These are phyloP conservation scores for Serrognathus titanus DNA, from an alignment of 2,888 invertebrate species.

Conservation along the genomic window DNA sequence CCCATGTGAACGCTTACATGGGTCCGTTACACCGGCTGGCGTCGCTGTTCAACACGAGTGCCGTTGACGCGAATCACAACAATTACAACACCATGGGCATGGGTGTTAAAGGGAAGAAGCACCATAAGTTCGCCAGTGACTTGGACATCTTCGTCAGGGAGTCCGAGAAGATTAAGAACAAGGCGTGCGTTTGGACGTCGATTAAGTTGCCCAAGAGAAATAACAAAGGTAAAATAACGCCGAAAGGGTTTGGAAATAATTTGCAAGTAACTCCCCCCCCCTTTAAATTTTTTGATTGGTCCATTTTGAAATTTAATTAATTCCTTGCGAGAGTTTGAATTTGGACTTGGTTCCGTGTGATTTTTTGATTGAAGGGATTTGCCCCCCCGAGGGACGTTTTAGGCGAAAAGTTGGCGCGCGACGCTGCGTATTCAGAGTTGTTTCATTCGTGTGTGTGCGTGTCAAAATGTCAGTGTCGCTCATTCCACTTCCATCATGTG, in stretches of 20 bases:
- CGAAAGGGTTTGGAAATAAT: too few species aligned
- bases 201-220: conserved; percentile 53
- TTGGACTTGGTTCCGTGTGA: too few species aligned
- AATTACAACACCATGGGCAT: conserved; percentile 28
- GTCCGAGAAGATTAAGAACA: conserved; percentile 48
- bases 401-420: too few species aligned
- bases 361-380: too few species aligned
- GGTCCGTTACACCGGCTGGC: conserved; percentile 61
- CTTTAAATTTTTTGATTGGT: too few species aligned
- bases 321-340: too few species aligned
- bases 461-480: conserved; percentile 14
- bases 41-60: conserved; percentile 57
- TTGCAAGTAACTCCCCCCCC: too few species aligned
- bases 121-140: conserved; percentile 57
- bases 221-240: conserved; percentile 54
- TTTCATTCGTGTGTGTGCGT: background rate
- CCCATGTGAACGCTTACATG: conserved; percentile 44
- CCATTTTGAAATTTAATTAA: too few species aligned
- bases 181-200: conserved; percentile 55
- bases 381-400: too few species aligned
- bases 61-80: conserved; percentile 52
- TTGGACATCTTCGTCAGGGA: conserved; percentile 46
- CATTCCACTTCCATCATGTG: conserved; percentile 14
- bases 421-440: background rate
- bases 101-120: conserved; percentile 50